phyloP scores from a whole-genome alignment of 2,113 vertebrate genomes.

The Speoplatyrhinus poulsoni region DNA sequence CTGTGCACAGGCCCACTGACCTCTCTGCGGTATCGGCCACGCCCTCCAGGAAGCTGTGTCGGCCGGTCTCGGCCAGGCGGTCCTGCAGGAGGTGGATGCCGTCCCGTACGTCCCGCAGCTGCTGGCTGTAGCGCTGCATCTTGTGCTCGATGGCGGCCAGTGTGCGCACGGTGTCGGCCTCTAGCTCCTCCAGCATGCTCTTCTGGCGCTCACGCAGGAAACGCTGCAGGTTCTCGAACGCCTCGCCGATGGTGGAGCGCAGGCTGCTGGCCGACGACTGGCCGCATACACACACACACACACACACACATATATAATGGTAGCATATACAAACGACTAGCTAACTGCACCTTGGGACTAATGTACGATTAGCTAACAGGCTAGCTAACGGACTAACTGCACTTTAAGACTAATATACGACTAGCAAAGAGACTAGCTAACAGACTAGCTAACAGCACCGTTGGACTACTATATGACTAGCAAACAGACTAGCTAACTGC shows the following conservation, averaged over 20 bases:
- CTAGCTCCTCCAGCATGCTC: constrained; percentile 96
- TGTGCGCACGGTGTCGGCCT: constrained; percentile 90
- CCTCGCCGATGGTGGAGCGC: constrained; percentile 89
- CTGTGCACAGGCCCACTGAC: constrained; percentile 55
- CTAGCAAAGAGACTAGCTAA: too few relatives aligned
- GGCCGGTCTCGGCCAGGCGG: constrained; percentile 84
- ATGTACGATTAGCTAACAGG: too few relatives aligned
- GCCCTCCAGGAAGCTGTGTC: constrained; percentile 89
- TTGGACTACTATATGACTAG: too few relatives aligned
- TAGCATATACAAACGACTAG: too few relatives aligned
- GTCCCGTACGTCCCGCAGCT: constrained; percentile 94
- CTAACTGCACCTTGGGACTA: too few relatives aligned
- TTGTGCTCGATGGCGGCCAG: constrained; percentile 95
- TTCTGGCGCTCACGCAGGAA: constrained; percentile 95
- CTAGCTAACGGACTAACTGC: too few relatives aligned
- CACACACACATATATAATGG: too few relatives aligned
- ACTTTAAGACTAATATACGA: too few relatives aligned
- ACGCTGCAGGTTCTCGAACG: constrained; percentile 91
- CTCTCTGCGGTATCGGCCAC: constrained; percentile 88
- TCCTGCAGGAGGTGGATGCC: constrained; percentile 96
- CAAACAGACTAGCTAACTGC: too few relatives aligned
- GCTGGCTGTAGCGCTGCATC: constrained; percentile 95
- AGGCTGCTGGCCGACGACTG: constrained; percentile 95
- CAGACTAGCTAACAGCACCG: too few relatives aligned
- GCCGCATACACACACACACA: too few relatives aligned